Evolutionary conservation across 2,888 invertebrate genomes (phyloP).

Genomic region (Epistrophella euchroma): DNA sequence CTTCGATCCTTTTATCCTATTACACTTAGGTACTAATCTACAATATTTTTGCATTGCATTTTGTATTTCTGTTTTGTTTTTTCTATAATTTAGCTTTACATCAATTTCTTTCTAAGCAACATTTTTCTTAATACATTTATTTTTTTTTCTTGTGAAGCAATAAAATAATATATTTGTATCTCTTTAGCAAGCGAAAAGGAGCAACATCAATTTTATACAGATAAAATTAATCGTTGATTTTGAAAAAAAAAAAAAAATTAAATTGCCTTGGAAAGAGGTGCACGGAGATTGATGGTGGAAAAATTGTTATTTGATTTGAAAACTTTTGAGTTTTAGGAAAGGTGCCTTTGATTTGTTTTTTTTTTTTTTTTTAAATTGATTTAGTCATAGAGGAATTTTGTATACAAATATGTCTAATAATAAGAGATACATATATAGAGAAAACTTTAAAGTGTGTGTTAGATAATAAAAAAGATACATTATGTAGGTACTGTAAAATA

Average conservation of each 20-base stretch:
- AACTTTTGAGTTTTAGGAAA: conserved; percentile 5
- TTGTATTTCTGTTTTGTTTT: conserved; percentile 24
- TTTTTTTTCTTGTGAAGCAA: conserved; percentile 30
- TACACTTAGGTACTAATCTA: conserved; percentile 64
- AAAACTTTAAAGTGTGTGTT: conserved; percentile 12
- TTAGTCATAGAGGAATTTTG: not conserved
- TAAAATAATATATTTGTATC: conserved; percentile 29
- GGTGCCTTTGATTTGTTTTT: not conserved
- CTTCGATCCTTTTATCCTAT: conserved; percentile 49
- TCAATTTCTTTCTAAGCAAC: conserved; percentile 68
- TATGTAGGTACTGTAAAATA: not conserved
- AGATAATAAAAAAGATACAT: not conserved
- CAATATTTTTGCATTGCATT: conserved; percentile 67
- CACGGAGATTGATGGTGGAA: not conserved
- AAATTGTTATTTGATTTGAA: conserved; percentile 1
- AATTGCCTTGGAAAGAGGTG: conserved; percentile 15
- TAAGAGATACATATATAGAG: conserved; percentile 30
- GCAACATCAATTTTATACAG: conserved; percentile 1
- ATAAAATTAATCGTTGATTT: conserved; percentile 3
- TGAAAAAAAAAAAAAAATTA: not conserved
- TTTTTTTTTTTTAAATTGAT: not conserved
- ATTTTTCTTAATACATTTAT: conserved; percentile 39
- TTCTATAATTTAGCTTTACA: conserved; percentile 65
- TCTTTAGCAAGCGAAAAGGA: conserved; percentile 23
- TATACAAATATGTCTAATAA: not conserved